Percentiles rank a stretch among this genome's conserved stretches.
Conservation (phyloP, 2,113 vertebrate genomes). For the Engystomops pustulosus region DNA sequence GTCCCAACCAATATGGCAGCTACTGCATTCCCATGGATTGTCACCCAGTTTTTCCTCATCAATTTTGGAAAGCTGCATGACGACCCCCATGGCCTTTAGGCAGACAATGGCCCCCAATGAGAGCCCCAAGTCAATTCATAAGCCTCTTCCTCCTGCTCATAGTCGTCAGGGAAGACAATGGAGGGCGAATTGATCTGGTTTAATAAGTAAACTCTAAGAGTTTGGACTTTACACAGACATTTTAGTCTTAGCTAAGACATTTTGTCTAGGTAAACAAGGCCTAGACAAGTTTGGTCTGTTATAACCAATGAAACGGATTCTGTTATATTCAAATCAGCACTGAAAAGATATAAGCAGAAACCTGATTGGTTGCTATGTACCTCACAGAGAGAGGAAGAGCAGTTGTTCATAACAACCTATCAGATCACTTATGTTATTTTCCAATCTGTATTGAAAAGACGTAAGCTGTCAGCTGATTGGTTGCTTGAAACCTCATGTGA, state of each 20-base stretch:
- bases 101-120: no score
- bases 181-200: neutral
- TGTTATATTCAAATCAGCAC: neutral
- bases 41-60: neutral
- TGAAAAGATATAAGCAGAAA: neutral
- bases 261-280: no score
- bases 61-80: no score
- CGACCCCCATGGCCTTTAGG: no score
- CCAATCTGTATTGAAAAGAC: neutral
- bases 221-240: neutral
- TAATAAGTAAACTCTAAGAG: slow-evolving; percentile 21
- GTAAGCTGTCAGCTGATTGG: neutral
- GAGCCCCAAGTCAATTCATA: no score
- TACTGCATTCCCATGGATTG: neutral
- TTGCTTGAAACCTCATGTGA: neutral
- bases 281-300: neutral
- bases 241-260: neutral
- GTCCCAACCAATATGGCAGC: neutral
- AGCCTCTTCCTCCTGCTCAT: neutral
- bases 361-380: neutral
- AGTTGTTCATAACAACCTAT: neutral
- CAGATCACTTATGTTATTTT: neutral
- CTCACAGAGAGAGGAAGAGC: no score
- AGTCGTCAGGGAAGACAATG: slow-evolving; percentile 4
- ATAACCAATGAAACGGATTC: neutral